Evolutionary conservation across 1,140 invertebrate genomes (phyloP).

Genomic region (Drosophila eugracilis): DNA sequence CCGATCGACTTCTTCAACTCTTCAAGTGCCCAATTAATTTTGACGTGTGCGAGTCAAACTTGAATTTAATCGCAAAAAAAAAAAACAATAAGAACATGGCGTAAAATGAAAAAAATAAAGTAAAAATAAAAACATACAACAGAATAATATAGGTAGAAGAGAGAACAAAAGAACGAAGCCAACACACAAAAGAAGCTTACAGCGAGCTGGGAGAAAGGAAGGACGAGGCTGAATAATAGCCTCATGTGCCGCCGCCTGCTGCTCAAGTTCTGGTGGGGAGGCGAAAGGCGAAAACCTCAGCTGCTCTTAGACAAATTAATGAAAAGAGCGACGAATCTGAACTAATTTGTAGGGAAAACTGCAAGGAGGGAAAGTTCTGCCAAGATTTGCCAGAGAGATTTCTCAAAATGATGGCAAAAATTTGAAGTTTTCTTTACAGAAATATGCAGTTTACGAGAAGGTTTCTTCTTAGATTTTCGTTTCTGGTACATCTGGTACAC

Average conservation of each 20-base stretch:
- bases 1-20: slow-evolving; percentile 39
- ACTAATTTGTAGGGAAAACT: slow-evolving; percentile 2
- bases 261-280: neutral
- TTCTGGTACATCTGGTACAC: too few species aligned
- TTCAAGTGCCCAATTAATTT: slow-evolving; percentile 64
- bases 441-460: too few species aligned
- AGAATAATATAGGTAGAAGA: neutral
- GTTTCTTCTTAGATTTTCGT: too few species aligned
- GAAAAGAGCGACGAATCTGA: slow-evolving; percentile 4
- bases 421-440: neutral
- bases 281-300: slow-evolving; percentile 11
- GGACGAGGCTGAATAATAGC: slow-evolving; percentile 18
- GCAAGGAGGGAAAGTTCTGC: neutral
- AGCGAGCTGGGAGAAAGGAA: slow-evolving; percentile 13
- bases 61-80: slow-evolving; percentile 54
- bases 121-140: too few species aligned
- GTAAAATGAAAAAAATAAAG: slow-evolving; percentile 10
- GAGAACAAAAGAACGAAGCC: slow-evolving; percentile 8
- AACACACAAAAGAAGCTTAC: slow-evolving; percentile 25
- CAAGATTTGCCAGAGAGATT: neutral
- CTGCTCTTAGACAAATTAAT: slow-evolving; percentile 17
- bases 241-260: slow-evolving; percentile 10
- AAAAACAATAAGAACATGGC: slow-evolving; percentile 30
- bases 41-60: slow-evolving; percentile 62
- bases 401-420: neutral